A percentile compares a stretch with the other conserved stretches of the same genome.
phyloP scores from a whole-genome alignment of 2,113 vertebrate species.

The Pangasianodon hypophthalmus region DNA sequence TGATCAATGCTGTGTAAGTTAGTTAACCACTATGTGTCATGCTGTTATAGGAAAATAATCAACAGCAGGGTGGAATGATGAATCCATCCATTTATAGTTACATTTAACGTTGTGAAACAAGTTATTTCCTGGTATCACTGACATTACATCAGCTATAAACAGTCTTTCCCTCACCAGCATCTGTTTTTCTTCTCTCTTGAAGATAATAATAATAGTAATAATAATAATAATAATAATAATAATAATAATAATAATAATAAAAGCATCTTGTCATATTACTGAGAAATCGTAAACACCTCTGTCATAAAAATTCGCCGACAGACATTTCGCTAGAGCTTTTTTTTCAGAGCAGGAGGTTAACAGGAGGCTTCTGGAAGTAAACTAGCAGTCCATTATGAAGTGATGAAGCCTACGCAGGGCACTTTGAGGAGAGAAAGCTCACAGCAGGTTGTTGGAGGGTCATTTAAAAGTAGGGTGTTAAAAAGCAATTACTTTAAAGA shows the following conservation, averaged over 20 bases:
- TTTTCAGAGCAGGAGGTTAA: background rate
- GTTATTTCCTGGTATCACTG: background rate
- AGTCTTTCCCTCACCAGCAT: background rate
- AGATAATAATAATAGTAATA: background rate
- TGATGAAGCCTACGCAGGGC: background rate
- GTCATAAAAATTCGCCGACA: background rate
- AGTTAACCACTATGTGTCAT: background rate
- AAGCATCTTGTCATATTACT: background rate
- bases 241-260: too few species aligned
- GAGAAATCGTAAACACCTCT: background rate
- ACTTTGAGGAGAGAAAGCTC: background rate
- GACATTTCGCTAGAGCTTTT: background rate
- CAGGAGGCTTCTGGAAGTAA: background rate
- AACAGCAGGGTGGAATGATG: background rate
- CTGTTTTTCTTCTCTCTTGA: background rate
- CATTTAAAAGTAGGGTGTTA: background rate
- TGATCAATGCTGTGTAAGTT: background rate
- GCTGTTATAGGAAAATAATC: background rate
- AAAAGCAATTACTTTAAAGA: background rate
- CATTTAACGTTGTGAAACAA: background rate
- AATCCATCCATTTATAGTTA: background rate
- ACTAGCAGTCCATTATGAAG: background rate
- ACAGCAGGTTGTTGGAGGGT: background rate
- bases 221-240: too few species aligned
- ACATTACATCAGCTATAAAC: background rate